A percentile compares a stretch with the other conserved stretches of the same genome.
Conservation (phyloP, 2,888 invertebrate species). For the Volucella zonaria region DNA sequence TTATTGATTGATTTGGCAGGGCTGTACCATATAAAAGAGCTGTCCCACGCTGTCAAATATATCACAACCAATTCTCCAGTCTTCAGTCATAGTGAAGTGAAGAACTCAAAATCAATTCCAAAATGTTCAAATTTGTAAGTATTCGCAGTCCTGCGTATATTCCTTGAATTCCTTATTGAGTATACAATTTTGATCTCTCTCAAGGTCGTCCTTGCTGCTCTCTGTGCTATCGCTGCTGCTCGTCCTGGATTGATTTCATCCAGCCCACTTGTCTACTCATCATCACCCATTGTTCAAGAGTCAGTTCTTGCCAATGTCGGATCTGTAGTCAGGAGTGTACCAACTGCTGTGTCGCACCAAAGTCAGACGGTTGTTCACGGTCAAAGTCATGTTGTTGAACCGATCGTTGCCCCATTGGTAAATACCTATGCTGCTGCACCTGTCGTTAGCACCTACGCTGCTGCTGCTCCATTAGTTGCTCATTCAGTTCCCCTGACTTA, state of each 20-base stretch:
- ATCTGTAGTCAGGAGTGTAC: conserved; percentile 76
- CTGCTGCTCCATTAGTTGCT: conserved; percentile 80
- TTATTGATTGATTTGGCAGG: not conserved
- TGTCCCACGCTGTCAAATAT: conserved; percentile 16
- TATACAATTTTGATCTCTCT: not conserved
- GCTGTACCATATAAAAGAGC: conserved; percentile 27
- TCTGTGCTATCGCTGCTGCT: conserved; percentile 78
- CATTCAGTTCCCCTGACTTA: conserved; percentile 76
- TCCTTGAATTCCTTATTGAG: too few relatives aligned
- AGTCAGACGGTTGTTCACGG: conserved; percentile 80
- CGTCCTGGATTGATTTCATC: conserved; percentile 76
- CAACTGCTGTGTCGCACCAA: conserved; percentile 80
- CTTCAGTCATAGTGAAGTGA: conserved; percentile 39
- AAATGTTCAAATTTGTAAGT: conserved; percentile 62
- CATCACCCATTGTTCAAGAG: conserved; percentile 76
- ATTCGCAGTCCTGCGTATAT: not conserved
- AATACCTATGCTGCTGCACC: conserved; percentile 75
- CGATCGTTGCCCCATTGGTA: conserved; percentile 77
- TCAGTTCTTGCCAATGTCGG: conserved; percentile 78
- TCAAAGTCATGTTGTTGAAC: conserved; percentile 79
- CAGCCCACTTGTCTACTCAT: conserved; percentile 73
- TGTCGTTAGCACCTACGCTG: conserved; percentile 73
- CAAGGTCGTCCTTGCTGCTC: conserved; percentile 78
- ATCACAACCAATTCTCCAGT: conserved; percentile 21
- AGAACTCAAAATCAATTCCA: conserved; percentile 30